Evolutionary conservation across 2,113 vertebrate species (phyloP), one percentile per base, ranked within the genome.

Genomic region (Cyanoliseus patagonus): DNA sequence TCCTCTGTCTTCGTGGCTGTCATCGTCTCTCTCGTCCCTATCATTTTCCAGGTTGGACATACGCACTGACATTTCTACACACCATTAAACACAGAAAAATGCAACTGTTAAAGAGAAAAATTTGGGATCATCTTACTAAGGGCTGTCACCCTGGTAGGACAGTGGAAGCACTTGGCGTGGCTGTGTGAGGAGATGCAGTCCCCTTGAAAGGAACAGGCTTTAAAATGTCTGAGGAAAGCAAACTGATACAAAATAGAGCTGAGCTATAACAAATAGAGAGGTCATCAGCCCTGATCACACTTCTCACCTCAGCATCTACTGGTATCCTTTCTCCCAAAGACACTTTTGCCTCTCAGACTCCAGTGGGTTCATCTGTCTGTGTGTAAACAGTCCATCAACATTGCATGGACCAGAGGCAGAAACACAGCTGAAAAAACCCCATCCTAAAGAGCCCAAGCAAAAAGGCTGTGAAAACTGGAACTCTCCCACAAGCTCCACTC

Each of bases 21-120:
- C 99, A 4, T 99, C 99, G 2, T 99, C 99, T 49, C 99, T 96
- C 96, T 99, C 99, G 3, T 99, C 99, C 88, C 99, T 96, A 62
- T 99, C 99, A 1, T 99, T 99, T 59, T 99, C 99, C 96, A 99
- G 98, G 98, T 99, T 99, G 85, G 99, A 99, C 99, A 99, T 99
- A 12, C 99, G 98, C 97, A 99, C 99, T 7, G 99, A 99, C 99
- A 99, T 99, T 97, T 99, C 99, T 99, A 91, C 80, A 94, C 89
- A 88, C 78, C 44, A n/a, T 94, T 47, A 92, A 82, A 97, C 90
- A 97, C 91, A 97, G 62, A 97, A 79, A 97, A 96, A 97, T 67
- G 91, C 86, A 96, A 95, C 86, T 90, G 94, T 39, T 97, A 75
- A 95, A 96, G 72, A 90, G 86, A 27, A 81, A 62, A 75, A 72